Base-by-base conservation (phyloP, 2,113 vertebrate genomes). In the Equus przewalskii region DNA sequence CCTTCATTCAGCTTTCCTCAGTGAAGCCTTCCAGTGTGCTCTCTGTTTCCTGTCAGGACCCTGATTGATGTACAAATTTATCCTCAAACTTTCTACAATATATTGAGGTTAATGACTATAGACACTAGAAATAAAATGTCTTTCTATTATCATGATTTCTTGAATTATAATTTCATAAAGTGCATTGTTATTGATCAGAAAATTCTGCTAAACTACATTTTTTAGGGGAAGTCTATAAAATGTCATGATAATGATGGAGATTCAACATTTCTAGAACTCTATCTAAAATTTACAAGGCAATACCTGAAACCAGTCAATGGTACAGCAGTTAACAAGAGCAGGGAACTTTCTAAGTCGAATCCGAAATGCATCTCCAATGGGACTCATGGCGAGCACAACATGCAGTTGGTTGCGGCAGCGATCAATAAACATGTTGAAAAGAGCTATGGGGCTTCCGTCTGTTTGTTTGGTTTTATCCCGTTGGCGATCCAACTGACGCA, bases 251-350 rank as follows among this genome's bases (percentile, higher is more conserved):
- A 65, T 69, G n/a, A 80, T 2, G 2, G 46, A 46, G 16, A 79
- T 7, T 46, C 30, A 49, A 62, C 33, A 95, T 69, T 58, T 91
- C 41, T 67, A 78, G 72, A 73, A 54, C 19, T 69, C 81, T 70
- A 36, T n/a, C 24, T 81, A 69, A 62, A 81, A 41, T 76, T 26
- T 41, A 51, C 28, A 91, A 9, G 64, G n/a, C 19, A n/a, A 46
- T 98, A 99, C 99, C 99, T 99, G 99, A 97, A 99, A 99, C 99
- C 99, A 99, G 97, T 99, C 99, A n/a, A 99, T 99, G 12, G 99
- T 99, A 97, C 99, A 99, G 98, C 99, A 99, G 98, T 99, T 99
- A 97, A 99, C 99, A 64, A 99, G 99, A 12, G 99, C 99, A 0
- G 99, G 99, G 96, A 99, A 99, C 93, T 99, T 99, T 49, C 99